Percentiles rank a stretch among this genome's conserved stretches.
Conservation (phyloP, 2,113 vertebrate genomes). For the Ictalurus punctatus region DNA sequence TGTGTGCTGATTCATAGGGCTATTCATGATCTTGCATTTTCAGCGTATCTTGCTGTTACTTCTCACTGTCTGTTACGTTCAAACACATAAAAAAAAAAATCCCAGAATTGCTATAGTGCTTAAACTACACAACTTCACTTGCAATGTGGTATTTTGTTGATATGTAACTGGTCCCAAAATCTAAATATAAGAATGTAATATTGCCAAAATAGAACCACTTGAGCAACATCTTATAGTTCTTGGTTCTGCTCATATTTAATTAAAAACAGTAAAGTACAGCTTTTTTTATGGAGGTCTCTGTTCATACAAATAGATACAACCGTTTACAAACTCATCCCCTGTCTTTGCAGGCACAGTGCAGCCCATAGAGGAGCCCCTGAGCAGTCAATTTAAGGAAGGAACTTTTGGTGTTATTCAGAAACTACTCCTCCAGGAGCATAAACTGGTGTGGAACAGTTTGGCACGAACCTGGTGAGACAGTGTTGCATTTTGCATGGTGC, state of each 20-base stretch:
- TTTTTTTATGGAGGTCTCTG: background rate
- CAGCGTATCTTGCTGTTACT: background rate
- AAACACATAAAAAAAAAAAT: background rate
- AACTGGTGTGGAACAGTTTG: conserved; percentile 82
- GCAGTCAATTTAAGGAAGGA: conserved; percentile 78
- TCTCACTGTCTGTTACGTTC: background rate
- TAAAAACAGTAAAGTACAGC: background rate
- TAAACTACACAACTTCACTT: background rate
- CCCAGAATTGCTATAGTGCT: background rate
- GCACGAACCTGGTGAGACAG: conserved; percentile 77
- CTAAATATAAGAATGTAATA: background rate
- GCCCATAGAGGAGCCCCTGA: conserved; percentile 71
- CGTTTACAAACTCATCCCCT: background rate
- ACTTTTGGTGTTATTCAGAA: conserved; percentile 81
- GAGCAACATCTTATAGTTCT: background rate
- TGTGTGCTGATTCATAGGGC: background rate
- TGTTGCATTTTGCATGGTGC: background rate
- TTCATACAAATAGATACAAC: background rate
- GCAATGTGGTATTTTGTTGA: too few species aligned
- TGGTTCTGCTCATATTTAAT: background rate
- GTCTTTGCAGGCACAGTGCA: conserved; percentile 74
- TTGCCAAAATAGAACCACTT: background rate
- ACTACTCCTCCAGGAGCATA: conserved; percentile 80
- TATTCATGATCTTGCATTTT: background rate
- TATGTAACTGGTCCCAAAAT: background rate